Evolutionary conservation across 1,140 invertebrate species (phyloP), one percentile per base, ranked within the genome.

Genomic region (Lineus longissimus): DNA sequence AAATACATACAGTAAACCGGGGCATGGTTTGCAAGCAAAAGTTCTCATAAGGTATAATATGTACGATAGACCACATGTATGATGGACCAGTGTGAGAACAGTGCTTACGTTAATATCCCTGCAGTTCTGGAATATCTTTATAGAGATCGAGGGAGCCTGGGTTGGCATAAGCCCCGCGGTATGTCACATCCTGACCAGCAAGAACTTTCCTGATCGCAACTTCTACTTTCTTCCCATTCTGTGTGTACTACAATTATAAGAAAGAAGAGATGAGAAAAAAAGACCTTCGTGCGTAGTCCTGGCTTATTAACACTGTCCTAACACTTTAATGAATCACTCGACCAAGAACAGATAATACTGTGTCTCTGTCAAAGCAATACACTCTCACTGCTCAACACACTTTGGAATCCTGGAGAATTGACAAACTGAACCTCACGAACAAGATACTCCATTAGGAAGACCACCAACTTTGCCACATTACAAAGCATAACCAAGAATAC

Each of bases 171-270:
- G 80, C 77, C n/a, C 77, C 77, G 55, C 72, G 69, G 63, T 80
- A 78, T 47, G 72, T 72, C 0, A 83, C 80, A 19, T 72, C 61
- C 47, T 83, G 70, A 2, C 83, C 83, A 55, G 82, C 76, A 2
- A 87, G 79, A 17, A 85, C 79, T 64, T 83, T 80, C 59, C 85
- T 81, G 1, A 87, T 84, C 23, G 85, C 84, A n/a, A 86, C 75
- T 72, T 87, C 86, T 27, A 87, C 85, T 69, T 87, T 87, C 75
- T 87, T 87, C 2, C 86, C 86, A 73, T 79, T 85, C 30, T 85
- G 81, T 57, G 86, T 87, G 70, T 87, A 87, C 81, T 84, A n/a
- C n/a, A n/a, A n/a, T n/a, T n/a, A n/a, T n/a, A n/a, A n/a, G n/a
- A n/a, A n/a, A n/a, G n/a, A n/a, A n/a, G n/a, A n/a, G n/a, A n/a